These are phyloP conservation scores for Aldabrachelys gigantea DNA, from an alignment of 2,113 vertebrate species.

Conservation along the genomic window DNA sequence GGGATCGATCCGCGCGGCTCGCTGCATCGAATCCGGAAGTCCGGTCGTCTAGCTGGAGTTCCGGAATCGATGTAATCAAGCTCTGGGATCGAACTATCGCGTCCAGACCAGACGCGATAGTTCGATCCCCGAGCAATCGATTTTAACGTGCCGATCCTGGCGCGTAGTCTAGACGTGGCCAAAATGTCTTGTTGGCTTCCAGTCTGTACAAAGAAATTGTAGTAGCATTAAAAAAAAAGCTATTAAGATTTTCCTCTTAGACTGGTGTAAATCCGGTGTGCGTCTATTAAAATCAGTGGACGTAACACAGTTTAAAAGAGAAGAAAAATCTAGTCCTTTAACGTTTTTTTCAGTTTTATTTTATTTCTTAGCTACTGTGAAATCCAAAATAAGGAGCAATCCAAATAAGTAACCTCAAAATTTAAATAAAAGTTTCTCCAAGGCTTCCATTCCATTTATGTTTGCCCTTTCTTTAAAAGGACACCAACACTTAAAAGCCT, in stretches of 20 bases:
- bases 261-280: not conserved
- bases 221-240: not conserved
- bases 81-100: too few relatives aligned
- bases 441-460: not conserved
- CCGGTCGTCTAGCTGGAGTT: too few relatives aligned
- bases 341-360: not conserved
- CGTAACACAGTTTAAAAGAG: not conserved
- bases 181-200: not conserved
- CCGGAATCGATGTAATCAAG: too few relatives aligned
- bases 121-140: too few relatives aligned
- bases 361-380: not conserved
- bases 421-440: not conserved
- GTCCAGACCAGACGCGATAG: too few relatives aligned
- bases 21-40: too few relatives aligned
- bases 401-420: not conserved
- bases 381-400: not conserved
- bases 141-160: too few relatives aligned
- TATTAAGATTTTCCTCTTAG: not conserved
- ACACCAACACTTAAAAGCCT: not conserved
- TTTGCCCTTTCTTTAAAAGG: not conserved
- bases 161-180: too few relatives aligned
- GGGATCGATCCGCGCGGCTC: too few relatives aligned
- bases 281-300: not conserved
- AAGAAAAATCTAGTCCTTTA: not conserved
- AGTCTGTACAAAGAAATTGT: not conserved